Evolutionary conservation across 1,140 invertebrate genomes (phyloP), one percentile per base, ranked within the genome.

Genomic region (Philopotamus ludificatus): DNA sequence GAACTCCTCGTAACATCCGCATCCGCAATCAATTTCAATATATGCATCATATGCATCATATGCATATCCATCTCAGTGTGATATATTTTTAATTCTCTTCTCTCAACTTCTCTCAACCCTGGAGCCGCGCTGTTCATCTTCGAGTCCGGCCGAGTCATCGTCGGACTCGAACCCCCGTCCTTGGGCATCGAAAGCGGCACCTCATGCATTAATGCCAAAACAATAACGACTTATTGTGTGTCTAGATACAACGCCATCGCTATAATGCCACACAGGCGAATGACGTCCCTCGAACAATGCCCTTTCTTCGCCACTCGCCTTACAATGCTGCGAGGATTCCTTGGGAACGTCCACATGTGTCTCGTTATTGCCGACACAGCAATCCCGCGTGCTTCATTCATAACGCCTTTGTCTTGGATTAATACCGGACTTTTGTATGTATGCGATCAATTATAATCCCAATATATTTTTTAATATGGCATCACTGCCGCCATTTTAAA

Each of bases 211-310:
- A 54, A 54, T 54, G 51, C 51, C 51, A 54, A 54, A 54, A 54
- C 51, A 54, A 54, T 54, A 54, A 54, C 51, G 20, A 54, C 22
- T 54, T 54, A 54, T 54, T 54, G 23, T 54, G 22, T 54, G n/a
- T 25, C 3, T n/a, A 9, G 20, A 21, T 28, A 54, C 51, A 54
- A 54, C 28, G 28, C 28, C 22, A 25, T 12, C 23, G 22, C 20
- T 54, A 54, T 21, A 23, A 47, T 47, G 44, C 10, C 44, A 34
- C 44, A 15, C 44, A 47, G 23, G 28, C 51, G 20, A 25, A 54
- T 21, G 21, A 18, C 21, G 22, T 54, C 12, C 12, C 10, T 23
- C 10, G 25, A 54, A 54, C 51, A 54, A 54, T 54, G 23, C 22
- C 51, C 25, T 54, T 54, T 28, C 51, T 54, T 54, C 22, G 51